Evolutionary conservation across 2,888 invertebrate genomes (phyloP), one percentile per base, ranked within the genome.

Genomic region (Cephus pulcher): DNA sequence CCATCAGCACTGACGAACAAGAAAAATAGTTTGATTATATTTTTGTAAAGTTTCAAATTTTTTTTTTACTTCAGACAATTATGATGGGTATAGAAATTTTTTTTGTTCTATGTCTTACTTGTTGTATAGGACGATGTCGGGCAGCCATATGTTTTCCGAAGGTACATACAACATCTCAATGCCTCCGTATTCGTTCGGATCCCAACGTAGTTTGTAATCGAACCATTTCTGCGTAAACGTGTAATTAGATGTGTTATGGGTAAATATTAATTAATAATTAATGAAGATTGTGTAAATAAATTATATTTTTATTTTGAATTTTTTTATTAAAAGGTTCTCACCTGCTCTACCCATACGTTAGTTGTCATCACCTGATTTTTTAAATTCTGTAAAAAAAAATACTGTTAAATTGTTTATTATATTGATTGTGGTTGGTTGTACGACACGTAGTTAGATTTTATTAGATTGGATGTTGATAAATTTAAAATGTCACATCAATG

Each of bases 321-420:
- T 32, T 32, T 71, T 12, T 1, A 69, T 56, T 30, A 3, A 68
- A 77, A 68, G 11, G n/a, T 23, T 84, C 91, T 92, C 90, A 97
- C 97, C 95, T 98, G 98, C 83, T 97, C 97, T 1, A 98, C 97
- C 98, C 98, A 98, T 23, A 98, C 93, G 90, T 98, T 98, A 0
- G 98, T 98, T 0, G 98, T 98, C 97, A 98, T 97, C 81, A 98
- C 96, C 92, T 98, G 98, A 91, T 97, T 97, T 92, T 97, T 97
- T 80, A 98, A 90, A 90, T 98, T 98, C 92, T 92, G 86, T 4
- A 85, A 86, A 82, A 77, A 73, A 82, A 32, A 70, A 82, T 33
- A 33, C 11, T 6, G 71, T 79, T 76, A 23, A 56, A 56, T 56
- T 56, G 2, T 56, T 56, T 56, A 56, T 56, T 56, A 23, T 56